Base-by-base conservation (phyloP, 1,140 invertebrate genomes). In the Drepana arcuata region DNA sequence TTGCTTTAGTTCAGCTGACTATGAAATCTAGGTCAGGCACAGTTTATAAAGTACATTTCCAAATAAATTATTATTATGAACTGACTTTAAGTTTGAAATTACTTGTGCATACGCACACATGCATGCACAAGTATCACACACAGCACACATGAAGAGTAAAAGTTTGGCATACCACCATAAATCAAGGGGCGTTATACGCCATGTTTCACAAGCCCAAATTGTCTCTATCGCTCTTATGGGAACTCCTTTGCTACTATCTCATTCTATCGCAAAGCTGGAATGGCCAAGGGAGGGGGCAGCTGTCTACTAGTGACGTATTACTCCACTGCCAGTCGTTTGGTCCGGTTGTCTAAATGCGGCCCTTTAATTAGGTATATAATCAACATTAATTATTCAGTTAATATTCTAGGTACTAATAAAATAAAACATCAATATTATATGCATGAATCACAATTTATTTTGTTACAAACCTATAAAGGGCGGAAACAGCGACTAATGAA, bases 181-280 rank as follows among this genome's bases (percentile, higher is more conserved):
- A 84, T 84, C 83, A 83, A 77, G 80, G 79, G 80, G 83, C 79
- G 83, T 83, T 83, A 82, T 83, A 69, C 83, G 83, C 83, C 83
- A 84, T 84, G 79, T 84, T 84, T 82, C 71, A 81, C 68, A 61
- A 70, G 64, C 48, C 50, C 48, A 43, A 58, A 57, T 62, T 57
- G 48, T 77, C 73, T 67, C 63, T 71, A 49, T 81, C 64, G 41
- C 66, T 60, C 77, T 48, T 41, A 44, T 39, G 48, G 54, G 51
- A 60, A 61, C 65, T 51, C 52, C 65, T 41, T 65, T 75, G 52
- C 39, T 41, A 48, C 60, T 46, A 54, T 73, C 65, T 63, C 67
- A 27, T 55, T 77, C 65, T 68, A 51, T 51, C 64, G 35, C 54
- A 45, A 57, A 69, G 62, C 61, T 48, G 59, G 54, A 57, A 63